phyloP scores from a whole-genome alignment of 2,113 vertebrate genomes.

The Poeciliopsis turrubarensis region DNA sequence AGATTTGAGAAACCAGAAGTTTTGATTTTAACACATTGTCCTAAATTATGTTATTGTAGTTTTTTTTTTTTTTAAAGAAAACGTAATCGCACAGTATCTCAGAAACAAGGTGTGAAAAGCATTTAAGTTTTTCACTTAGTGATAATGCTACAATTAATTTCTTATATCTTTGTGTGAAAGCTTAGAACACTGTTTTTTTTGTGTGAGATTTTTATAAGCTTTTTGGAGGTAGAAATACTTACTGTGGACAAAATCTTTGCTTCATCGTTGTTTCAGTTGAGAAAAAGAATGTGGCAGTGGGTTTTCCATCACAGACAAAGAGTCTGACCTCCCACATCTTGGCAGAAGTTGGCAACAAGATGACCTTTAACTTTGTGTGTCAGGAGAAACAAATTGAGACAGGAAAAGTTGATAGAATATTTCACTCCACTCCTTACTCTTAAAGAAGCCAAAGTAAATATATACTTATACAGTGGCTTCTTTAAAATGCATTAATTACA shows the following conservation, averaged over 20 bases:
- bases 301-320: conserved; percentile 46
- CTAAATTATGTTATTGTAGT: background rate
- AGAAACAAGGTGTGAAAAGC: background rate
- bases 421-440: background rate
- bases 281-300: conserved; percentile 55
- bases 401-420: conserved; percentile 13
- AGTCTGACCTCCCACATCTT: conserved; percentile 70
- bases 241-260: background rate
- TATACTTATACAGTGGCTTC: background rate
- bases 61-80: background rate
- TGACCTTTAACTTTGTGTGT: conserved; percentile 66
- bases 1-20: conserved; percentile 12
- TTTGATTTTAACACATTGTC: conserved; percentile 6
- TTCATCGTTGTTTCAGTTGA: conserved; percentile 17
- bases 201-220: background rate
- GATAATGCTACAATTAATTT: background rate
- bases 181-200: background rate
- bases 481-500: background rate
- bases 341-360: conserved; percentile 48
- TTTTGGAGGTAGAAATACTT: background rate
- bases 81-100: background rate
- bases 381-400: conserved; percentile 44
- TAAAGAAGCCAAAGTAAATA: too few species aligned
- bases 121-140: background rate
- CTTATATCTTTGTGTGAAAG: background rate